Percentiles rank a stretch among this genome's conserved stretches.
These are phyloP conservation scores for Eristalis pertinax DNA, from an alignment of 2,888 invertebrate genomes.

Conservation along the genomic window DNA sequence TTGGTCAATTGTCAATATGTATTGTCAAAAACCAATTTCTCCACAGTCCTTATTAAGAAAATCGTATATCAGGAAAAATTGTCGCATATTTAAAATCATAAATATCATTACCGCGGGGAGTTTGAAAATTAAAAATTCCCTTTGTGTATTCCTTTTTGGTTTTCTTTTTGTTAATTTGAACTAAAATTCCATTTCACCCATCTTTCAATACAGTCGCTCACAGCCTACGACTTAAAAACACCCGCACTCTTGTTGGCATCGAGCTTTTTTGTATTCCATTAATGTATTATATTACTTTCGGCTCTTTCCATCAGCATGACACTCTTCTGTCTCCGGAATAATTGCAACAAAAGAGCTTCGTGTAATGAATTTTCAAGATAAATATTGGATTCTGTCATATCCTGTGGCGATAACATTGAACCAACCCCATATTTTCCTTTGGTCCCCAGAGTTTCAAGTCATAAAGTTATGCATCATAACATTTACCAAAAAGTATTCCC, in stretches of 20 bases:
- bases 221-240: background rate
- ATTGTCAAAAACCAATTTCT: background rate
- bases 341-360: constrained; percentile 51
- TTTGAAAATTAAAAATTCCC: background rate
- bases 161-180: background rate
- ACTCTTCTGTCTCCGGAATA: constrained; percentile 18
- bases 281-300: constrained; percentile 20
- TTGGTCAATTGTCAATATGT: too few species aligned
- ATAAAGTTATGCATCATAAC: constrained; percentile 64
- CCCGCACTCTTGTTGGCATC: background rate
- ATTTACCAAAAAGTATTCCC: constrained; percentile 51
- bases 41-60: background rate
- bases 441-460: constrained; percentile 42
- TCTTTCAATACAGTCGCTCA: background rate
- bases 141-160: background rate
- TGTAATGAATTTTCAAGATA: constrained; percentile 64
- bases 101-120: background rate
- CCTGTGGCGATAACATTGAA: constrained; percentile 57
- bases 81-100: background rate
- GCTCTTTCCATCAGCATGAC: background rate
- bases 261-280: constrained; percentile 26
- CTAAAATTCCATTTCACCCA: background rate
- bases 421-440: constrained; percentile 19
- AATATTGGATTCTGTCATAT: constrained; percentile 59
- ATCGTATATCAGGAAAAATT: background rate